These are phyloP conservation scores for Cotesia glomerata DNA, from an alignment of 1,140 invertebrate genomes.

Conservation along the genomic window DNA sequence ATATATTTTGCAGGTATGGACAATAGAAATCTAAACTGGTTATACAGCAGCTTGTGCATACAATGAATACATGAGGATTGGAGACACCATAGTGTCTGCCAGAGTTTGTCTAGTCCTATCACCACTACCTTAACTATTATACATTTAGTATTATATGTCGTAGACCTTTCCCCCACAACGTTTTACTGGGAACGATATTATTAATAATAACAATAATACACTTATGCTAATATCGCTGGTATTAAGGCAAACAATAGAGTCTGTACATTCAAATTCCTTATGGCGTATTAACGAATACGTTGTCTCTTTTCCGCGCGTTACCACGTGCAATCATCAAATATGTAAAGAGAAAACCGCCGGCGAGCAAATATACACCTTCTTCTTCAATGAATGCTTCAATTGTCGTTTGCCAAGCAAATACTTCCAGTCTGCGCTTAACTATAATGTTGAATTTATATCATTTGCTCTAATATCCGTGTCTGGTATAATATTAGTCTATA, in stretches of 20 bases:
- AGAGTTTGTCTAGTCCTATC: conserved; percentile 10
- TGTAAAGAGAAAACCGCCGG: no score
- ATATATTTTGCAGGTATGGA: conserved; percentile 8
- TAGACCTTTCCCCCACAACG: not conserved
- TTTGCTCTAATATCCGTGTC: not conserved
- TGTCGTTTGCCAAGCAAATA: conserved; percentile 51
- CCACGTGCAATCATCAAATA: no score
- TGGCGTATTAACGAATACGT: not conserved
- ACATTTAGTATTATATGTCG: not conserved
- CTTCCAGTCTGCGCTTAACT: conserved; percentile 26
- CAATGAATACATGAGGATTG: conserved; percentile 33
- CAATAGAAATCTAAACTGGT: conserved; percentile 40
- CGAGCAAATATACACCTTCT: not conserved
- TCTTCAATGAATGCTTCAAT: conserved; percentile 12
- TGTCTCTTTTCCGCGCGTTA: no score
- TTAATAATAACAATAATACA: conserved; percentile 45
- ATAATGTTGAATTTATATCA: conserved; percentile 37
- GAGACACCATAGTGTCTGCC: conserved; percentile 36
- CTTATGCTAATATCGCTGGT: conserved; percentile 45
- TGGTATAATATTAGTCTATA: not conserved
- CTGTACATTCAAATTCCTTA: not conserved
- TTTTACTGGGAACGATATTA: conserved; percentile 42
- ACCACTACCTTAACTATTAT: not conserved
- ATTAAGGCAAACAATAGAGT: conserved; percentile 49
- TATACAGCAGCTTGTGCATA: conserved; percentile 41